A percentile compares a stretch with the other conserved stretches of the same genome.
These are phyloP conservation scores for Adelphocoris suturalis DNA, from an alignment of 2,888 invertebrate species.

Conservation along the genomic window DNA sequence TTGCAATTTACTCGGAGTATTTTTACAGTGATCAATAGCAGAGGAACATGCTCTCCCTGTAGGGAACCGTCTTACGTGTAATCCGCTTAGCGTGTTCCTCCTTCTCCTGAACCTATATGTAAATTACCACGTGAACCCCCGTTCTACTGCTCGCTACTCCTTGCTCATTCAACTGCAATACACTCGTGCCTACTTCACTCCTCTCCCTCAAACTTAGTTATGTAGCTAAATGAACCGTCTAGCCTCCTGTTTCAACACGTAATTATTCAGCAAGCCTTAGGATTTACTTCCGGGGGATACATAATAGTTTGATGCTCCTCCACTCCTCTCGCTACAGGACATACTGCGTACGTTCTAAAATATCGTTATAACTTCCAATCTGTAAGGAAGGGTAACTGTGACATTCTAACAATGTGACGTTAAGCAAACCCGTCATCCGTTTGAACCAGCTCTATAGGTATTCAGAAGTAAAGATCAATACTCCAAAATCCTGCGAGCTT, in stretches of 20 bases:
- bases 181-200: conserved; percentile 26
- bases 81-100: conserved; percentile 67
- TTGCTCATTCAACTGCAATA: conserved; percentile 39
- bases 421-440: too few relatives aligned
- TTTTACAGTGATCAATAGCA: conserved; percentile 61
- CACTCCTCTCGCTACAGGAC: background rate
- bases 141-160: background rate
- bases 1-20: conserved; percentile 62
- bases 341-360: too few relatives aligned
- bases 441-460: too few relatives aligned
- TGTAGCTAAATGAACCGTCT: conserved; percentile 51
- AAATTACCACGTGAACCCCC: conserved; percentile 45
- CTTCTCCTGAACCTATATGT: conserved; percentile 51
- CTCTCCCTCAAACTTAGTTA: conserved; percentile 54
- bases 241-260: background rate
- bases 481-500: too few relatives aligned
- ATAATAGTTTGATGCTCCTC: background rate
- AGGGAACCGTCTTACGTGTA: conserved; percentile 54
- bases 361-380: too few relatives aligned
- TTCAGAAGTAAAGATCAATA: too few relatives aligned
- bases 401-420: too few relatives aligned
- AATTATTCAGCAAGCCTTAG: conserved; percentile 36
- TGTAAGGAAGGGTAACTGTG: too few relatives aligned
- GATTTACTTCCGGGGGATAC: background rate
- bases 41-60: background rate